Percentiles rank a stretch among this genome's conserved stretches.
These are phyloP conservation scores for Dicentrarchus labrax DNA, from an alignment of 2,113 vertebrate species.

Conservation along the genomic window DNA sequence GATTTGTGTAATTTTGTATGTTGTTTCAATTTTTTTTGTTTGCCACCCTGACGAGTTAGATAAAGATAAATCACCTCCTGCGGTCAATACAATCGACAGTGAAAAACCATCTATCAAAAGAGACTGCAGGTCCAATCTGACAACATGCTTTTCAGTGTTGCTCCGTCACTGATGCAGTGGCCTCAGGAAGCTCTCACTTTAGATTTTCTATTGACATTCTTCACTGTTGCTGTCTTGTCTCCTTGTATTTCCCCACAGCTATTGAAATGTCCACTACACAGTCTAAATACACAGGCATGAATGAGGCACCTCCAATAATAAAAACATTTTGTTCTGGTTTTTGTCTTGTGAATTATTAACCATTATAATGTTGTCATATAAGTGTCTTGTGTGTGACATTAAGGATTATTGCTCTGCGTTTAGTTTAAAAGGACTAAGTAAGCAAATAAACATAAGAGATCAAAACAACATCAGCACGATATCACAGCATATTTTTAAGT, in stretches of 20 bases:
- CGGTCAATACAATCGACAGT: not conserved
- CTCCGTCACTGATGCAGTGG: conserved; percentile 4
- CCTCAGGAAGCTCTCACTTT: conserved; percentile 5
- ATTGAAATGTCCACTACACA: not conserved
- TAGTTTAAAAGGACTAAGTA: not conserved
- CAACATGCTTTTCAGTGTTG: not conserved
- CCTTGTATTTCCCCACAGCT: conserved; percentile 9
- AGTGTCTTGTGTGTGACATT: not conserved
- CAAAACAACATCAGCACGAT: not conserved
- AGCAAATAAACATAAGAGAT: not conserved
- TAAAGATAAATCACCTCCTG: not conserved
- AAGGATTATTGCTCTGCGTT: not conserved
- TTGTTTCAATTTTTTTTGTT: not conserved
- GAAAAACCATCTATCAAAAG: not conserved
- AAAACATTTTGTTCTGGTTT: not conserved
- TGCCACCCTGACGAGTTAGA: not conserved
- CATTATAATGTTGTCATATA: not conserved
- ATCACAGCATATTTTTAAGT: not conserved
- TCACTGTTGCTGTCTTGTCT: conserved; percentile 1
- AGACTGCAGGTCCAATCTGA: not conserved
- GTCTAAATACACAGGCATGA: not conserved
- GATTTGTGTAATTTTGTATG: not conserved
- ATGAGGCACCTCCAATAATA: not conserved
- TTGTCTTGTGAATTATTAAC: not conserved
- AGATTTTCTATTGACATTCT: not conserved